Evolutionary conservation across 2,888 invertebrate genomes (phyloP), one percentile per base, ranked within the genome.

Genomic region (Entomobrya multifasciata): DNA sequence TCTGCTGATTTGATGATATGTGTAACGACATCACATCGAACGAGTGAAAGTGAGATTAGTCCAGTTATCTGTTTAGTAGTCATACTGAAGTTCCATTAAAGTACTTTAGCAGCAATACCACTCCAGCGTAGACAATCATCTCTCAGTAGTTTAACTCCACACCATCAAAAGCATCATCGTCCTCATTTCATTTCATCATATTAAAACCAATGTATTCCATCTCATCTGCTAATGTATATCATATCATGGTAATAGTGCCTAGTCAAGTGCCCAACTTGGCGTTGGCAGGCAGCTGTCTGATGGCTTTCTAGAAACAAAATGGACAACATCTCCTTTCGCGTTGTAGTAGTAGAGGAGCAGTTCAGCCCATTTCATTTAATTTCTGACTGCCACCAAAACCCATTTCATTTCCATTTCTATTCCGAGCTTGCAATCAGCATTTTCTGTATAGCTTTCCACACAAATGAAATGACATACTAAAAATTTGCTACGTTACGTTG

Each of bases 321-420:
- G 65, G 41, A 41, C 65, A 65, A 30, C 41, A 20, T 20, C 65
- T 20, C 30, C 36, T 11, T 74, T 49, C n/a, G n/a, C n/a, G n/a
- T n/a, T n/a, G n/a, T n/a, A n/a, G n/a, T n/a, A n/a, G n/a, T n/a
- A n/a, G n/a, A n/a, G n/a, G n/a, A 11, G 41, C 41, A 36, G 30
- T 36, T 27, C 74, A 74, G 25, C 44, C 77, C 77, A 77, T 77
- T 77, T 77, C 41, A 77, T 77, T 60, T 55, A 55, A 77, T 77
- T 77, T 77, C 22, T 41, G 55, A 52, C 36, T 57, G 44, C 72
- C 57, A 77, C 60, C 55, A 55, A 49, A 55, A 30, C 25, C 77
- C 60, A 77, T 77, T 72, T 49, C 25, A 72, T 49, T 57, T 60
- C 60, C 77, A 77, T 77, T 77, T 65, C 65, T 65, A 41, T 20